Percentiles rank a stretch among this genome's conserved stretches.
Conservation (phyloP, 2,888 invertebrate genomes). For the Tenthredo distinguenda region DNA sequence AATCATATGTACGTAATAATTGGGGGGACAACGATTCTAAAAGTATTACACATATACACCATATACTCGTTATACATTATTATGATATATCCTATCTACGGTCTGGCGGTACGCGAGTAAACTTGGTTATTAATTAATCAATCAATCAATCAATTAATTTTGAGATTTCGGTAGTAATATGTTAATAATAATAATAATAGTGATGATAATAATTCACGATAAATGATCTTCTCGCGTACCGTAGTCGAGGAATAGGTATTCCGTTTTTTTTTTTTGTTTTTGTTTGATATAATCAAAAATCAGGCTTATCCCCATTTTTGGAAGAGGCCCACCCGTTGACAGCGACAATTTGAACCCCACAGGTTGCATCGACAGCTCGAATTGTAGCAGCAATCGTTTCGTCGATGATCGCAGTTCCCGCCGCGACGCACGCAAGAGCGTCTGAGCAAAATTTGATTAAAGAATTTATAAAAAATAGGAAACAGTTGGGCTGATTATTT, state of each 20-base stretch:
- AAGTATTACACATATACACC: slow-evolving; percentile 9
- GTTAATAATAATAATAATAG: neutral
- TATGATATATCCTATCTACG: slow-evolving; percentile 2
- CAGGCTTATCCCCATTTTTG: slow-evolving; percentile 88
- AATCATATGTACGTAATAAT: neutral
- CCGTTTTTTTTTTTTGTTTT: neutral
- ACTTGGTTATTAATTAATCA: neutral
- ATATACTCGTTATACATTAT: slow-evolving; percentile 3
- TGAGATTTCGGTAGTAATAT: neutral
- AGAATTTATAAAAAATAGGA: neutral
- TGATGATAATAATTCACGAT: neutral
- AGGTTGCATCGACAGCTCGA: slow-evolving; percentile 93
- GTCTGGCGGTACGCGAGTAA: slow-evolving; percentile 1
- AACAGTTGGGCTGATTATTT: neutral
- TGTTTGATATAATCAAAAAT: neutral
- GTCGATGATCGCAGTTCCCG: slow-evolving; percentile 91
- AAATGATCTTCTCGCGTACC: neutral
- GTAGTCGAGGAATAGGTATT: slow-evolving; percentile 2
- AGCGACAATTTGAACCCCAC: slow-evolving; percentile 94
- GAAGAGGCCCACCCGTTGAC: slow-evolving; percentile 93
- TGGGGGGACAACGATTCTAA: neutral
- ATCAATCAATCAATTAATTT: neutral
- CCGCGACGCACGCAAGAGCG: slow-evolving; percentile 90
- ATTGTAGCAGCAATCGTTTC: slow-evolving; percentile 92
- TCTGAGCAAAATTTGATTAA: slow-evolving; percentile 86